phyloP scores from a whole-genome alignment of 2,888 invertebrate genomes.

The Trileptium ribeirensis region DNA sequence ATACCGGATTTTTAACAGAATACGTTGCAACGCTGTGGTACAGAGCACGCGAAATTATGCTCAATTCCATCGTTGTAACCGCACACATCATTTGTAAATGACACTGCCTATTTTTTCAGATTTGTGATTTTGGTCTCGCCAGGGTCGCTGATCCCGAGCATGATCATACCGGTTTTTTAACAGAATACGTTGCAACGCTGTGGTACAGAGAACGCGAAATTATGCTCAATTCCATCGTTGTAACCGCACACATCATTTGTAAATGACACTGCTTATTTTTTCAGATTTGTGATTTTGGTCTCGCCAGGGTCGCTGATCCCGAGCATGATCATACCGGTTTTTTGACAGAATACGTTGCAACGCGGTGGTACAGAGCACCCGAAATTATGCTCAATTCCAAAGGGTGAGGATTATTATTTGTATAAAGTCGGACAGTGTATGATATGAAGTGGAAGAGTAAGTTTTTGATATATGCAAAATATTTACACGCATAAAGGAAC shows the following conservation, averaged over 20 bases:
- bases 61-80: constrained; percentile 99
- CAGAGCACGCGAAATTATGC: constrained; percentile 98
- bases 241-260: too few species aligned
- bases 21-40: constrained; percentile 99
- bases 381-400: constrained; percentile 99
- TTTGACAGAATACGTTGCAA: constrained; percentile 98
- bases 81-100: too few species aligned
- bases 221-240: constrained; percentile 99
- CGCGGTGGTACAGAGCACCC: constrained; percentile 97
- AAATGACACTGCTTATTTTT: constrained; percentile 15
- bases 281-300: constrained; percentile 97
- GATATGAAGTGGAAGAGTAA: too few species aligned
- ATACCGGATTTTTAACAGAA: constrained; percentile 97
- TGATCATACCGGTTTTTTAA: constrained; percentile 97
- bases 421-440: too few species aligned
- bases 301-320: constrained; percentile 96
- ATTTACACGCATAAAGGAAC: too few species aligned
- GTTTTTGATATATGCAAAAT: too few species aligned
- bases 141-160: constrained; percentile 98
- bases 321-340: constrained; percentile 99
- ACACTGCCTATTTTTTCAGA: constrained; percentile 60
- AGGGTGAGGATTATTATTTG: too few species aligned
- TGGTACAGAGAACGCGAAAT: constrained; percentile 99
- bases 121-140: constrained; percentile 98
- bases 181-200: constrained; percentile 97